These are phyloP conservation scores for Telmatherina bonti DNA, from an alignment of 2,797 vertebrate species.

Conservation along the genomic window DNA sequence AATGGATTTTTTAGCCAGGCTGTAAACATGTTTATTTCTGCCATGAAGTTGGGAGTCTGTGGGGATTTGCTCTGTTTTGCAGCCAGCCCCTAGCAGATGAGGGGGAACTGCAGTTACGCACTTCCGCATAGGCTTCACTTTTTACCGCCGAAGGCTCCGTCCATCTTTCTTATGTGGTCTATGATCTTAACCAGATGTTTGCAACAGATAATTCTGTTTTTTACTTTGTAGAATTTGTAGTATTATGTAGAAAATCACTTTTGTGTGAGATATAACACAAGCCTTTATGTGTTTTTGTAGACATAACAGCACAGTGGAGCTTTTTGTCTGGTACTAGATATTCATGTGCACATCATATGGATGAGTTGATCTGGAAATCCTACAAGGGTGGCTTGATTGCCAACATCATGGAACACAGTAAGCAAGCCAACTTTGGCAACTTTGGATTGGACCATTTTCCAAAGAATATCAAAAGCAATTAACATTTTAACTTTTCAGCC, in stretches of 20 bases:
- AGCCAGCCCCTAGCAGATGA: too few species aligned
- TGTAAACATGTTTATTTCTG: too few species aligned
- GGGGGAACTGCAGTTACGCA: too few species aligned
- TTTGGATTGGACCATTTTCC: slow-evolving; percentile 36
- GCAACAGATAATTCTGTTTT: background rate
- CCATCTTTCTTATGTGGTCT: too few species aligned
- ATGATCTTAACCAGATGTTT: background rate
- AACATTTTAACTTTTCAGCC: slow-evolving; percentile 30
- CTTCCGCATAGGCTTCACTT: too few species aligned
- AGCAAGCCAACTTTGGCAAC: background rate
- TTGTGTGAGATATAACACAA: too few species aligned
- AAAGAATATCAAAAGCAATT: slow-evolving; percentile 6
- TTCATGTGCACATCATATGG: slow-evolving; percentile 12
- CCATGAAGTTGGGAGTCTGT: too few species aligned
- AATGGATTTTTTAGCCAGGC: too few species aligned
- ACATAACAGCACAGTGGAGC: background rate
- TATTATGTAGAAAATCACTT: too few species aligned
- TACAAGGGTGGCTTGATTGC: slow-evolving; percentile 4
- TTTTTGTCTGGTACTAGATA: background rate
- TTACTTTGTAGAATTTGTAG: too few species aligned
- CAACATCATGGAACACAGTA: background rate
- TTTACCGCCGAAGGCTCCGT: too few species aligned
- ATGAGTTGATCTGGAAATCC: slow-evolving; percentile 1
- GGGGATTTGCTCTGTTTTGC: too few species aligned
- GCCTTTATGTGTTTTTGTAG: background rate